These are phyloP conservation scores for Lordiphosa clarofinis DNA, from an alignment of 1,140 invertebrate species.

Conservation along the genomic window DNA sequence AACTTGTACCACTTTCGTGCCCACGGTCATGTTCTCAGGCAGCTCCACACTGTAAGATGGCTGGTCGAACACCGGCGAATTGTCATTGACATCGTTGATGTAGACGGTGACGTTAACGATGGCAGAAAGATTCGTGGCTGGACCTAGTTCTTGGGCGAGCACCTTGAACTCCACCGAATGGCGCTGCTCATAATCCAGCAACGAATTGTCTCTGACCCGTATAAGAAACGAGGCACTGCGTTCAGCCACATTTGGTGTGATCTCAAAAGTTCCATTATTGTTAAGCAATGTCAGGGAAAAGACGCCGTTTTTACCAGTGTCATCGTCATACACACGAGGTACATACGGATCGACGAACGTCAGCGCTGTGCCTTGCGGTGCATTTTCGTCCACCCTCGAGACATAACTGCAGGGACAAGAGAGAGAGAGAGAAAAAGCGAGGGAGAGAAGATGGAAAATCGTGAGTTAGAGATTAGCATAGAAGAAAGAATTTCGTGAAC, in stretches of 20 bases:
- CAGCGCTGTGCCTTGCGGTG: conserved; percentile 87
- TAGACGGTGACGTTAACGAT: conserved; percentile 88
- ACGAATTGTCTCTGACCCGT: conserved; percentile 88
- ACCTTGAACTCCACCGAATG: conserved; percentile 88
- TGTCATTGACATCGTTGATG: conserved; percentile 94
- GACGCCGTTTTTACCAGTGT: conserved; percentile 90
- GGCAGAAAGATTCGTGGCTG: conserved; percentile 86
- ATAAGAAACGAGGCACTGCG: conserved; percentile 89
- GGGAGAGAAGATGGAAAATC: conserved; percentile 35
- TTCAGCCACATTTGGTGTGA: conserved; percentile 92
- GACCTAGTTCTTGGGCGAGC: conserved; percentile 88
- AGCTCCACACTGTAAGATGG: conserved; percentile 87
- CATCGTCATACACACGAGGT: conserved; percentile 87
- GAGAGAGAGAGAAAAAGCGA: background rate
- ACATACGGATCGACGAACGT: conserved; percentile 86
- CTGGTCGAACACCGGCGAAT: conserved; percentile 89
- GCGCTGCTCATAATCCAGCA: conserved; percentile 90
- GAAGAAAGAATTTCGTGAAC: conserved; percentile 53
- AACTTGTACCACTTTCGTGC: conserved; percentile 87
- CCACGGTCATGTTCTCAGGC: conserved; percentile 89
- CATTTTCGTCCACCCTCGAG: conserved; percentile 89
- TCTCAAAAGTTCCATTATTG: conserved; percentile 93
- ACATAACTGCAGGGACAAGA: conserved; percentile 83
- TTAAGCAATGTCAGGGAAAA: conserved; percentile 89
- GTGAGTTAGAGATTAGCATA: conserved; percentile 67